A percentile compares a stretch with the other conserved stretches of the same genome.
These are phyloP conservation scores for Cantharis lateralis DNA, from an alignment of 2,888 invertebrate species.

Conservation along the genomic window DNA sequence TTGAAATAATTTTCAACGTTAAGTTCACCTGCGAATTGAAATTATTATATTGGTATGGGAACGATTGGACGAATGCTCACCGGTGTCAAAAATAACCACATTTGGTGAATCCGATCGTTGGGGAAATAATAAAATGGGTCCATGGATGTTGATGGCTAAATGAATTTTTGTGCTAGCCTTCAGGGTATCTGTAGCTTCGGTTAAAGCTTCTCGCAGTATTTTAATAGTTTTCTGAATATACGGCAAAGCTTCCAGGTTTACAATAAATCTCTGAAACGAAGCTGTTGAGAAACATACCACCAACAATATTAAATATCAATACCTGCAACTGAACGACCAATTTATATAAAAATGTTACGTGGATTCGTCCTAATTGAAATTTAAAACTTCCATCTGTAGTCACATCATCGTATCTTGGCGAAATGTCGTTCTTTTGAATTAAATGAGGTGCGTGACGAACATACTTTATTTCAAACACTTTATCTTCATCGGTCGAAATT, in stretches of 20 bases:
- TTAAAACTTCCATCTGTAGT: slow-evolving; percentile 73
- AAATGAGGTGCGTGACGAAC: slow-evolving; percentile 68
- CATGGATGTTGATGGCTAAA: slow-evolving; percentile 58
- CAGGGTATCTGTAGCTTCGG: slow-evolving; percentile 48
- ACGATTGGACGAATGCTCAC: slow-evolving; percentile 50
- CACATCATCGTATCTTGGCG: slow-evolving; percentile 57
- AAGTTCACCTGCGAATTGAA: slow-evolving; percentile 65
- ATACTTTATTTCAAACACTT: slow-evolving; percentile 78
- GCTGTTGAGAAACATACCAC: neutral
- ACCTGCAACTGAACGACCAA: slow-evolving; percentile 70
- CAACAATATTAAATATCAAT: slow-evolving; percentile 16
- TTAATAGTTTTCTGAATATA: slow-evolving; percentile 40
- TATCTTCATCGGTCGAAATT: slow-evolving; percentile 78
- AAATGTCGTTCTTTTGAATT: slow-evolving; percentile 59
- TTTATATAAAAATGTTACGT: slow-evolving; percentile 70
- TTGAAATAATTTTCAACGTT: slow-evolving; percentile 78
- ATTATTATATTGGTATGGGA: neutral
- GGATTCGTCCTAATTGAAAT: slow-evolving; percentile 71
- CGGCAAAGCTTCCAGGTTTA: slow-evolving; percentile 50
- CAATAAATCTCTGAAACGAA: slow-evolving; percentile 48
- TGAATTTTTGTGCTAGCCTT: slow-evolving; percentile 51
- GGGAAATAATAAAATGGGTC: slow-evolving; percentile 76
- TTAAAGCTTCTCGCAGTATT: slow-evolving; percentile 36
- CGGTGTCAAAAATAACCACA: slow-evolving; percentile 75
- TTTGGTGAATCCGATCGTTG: slow-evolving; percentile 81